Base-by-base conservation (phyloP, 2,797 vertebrate genomes). In the Poeciliopsis presidionis region DNA sequence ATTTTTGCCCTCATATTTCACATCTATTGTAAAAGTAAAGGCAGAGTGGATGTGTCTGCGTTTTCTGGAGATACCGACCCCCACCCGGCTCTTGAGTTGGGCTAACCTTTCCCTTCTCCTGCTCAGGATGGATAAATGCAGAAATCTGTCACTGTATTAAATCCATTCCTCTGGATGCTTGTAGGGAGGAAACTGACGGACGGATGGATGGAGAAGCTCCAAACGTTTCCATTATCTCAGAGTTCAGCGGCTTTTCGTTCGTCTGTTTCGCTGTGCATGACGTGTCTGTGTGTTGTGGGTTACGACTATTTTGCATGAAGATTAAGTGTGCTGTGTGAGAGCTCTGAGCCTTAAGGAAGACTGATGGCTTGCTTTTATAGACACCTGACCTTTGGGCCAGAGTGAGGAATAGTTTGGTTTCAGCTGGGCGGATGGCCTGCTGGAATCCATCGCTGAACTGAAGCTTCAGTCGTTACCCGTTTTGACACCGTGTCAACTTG, bases 1-100 rank as follows among this genome's bases (percentile, higher is more conserved):
- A 95, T 95, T 94, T 84, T 76, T 77, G 41, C 46, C 79, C 81
- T 94, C 93, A 90, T 95, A 94, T 94, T 93, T 95, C 93, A 95
- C 90, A 86, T 90, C 84, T 73, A 79, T 79, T 85, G 84, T 86
- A 43, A 84, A 84, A 65, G 53, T 71, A 78, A 81, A 81, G 69
- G 72, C 12, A 28, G n/a, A 28, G 76, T 20, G 36, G 77, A 76
- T 85, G 74, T 86, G 89, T 89, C 86, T 86, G 88, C 75, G 61
- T 63, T 84, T 70, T 78, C 79, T 87, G 81, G 70, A 85, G 70
- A 85, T 47, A 74, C 78, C 9, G 63, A 78, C 57, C 75, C 71
- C 36, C 57, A 76, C 39, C 80, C 84, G 81, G 74, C 84, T 81
- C 73, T 71, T 82, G 13, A 75, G 63, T 69, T 71, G 63, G 0